Base-by-base conservation (phyloP, 1,140 invertebrate species). In the Brachionus calyciflorus region DNA sequence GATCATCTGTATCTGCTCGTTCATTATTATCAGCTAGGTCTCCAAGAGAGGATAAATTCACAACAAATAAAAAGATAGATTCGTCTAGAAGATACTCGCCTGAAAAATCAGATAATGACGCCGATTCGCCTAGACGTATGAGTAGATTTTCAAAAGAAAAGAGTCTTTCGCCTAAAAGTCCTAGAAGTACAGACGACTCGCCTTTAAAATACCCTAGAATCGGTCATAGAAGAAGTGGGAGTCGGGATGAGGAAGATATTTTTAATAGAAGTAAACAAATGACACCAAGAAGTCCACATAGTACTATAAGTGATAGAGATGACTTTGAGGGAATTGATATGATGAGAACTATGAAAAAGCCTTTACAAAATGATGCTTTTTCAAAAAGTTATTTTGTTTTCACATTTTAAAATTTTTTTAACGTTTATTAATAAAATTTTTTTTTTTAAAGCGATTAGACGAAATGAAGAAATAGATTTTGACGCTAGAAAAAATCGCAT, bases 321-420 rank as follows among this genome's bases (percentile, higher is more conserved):
- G 30, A 37, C 4, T 60, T 60, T 19, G 60, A 65, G 5, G 30
- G 60, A n/a, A 44, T 65, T 21, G 60, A 65, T 26, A 65, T 65
- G 60, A 65, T 65, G 60, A 65, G 21, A 46, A 65, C 60, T 24
- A 65, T 65, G 40, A 65, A 37, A 65, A 37, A 24, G 24, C 60
- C 60, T 9, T 24, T 65, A 24, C 24, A 65, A 1, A 14, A 37
- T 24, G 60, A 44, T 26, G 19, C 21, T 37, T 21, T 60, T 5
- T 17, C 37, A 9, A 60, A 37, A 60, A 65, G 60, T 41, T n/a
- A n/a, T n/a, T n/a, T n/a, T n/a, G n/a, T n/a, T n/a, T n/a, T n/a
- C n/a, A n/a, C n/a, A n/a, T n/a, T n/a, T n/a, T n/a, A n/a, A 65
- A 65, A 44, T 9, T 17, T 49, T 10, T 17, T 6, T 6, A 19